Evolutionary conservation across 1,140 invertebrate species (phyloP), one percentile per base, ranked within the genome.

Genomic region (Diorhabda sublineata): DNA sequence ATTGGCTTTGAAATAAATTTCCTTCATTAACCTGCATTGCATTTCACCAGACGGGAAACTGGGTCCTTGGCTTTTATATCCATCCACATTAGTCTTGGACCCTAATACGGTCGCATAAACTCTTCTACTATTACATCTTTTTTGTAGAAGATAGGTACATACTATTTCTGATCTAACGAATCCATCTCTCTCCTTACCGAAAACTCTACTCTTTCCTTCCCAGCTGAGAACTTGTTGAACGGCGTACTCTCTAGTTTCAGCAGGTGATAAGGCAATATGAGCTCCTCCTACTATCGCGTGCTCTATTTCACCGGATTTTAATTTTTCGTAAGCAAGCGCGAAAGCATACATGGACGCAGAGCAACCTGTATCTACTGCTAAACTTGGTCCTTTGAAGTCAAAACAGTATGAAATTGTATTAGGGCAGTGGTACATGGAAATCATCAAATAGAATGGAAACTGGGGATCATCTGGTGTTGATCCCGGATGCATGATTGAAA

Each of bases 31-130:
- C 61, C 85, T 82, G 70, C 89, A 88, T 80, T 98, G 95, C 62
- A 93, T 84, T 26, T 87, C 83, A 47, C 92, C 93, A 5, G 92
- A 93, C 0, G 95, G 95, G 78, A 94, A 97, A 0, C 94, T 96
- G 70, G 98, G 94, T 26, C 92, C 92, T 77, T 85, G 78, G 52
- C 82, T 80, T 80, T 91, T 91, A 77, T 84, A 86, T 0, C 94
- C 94, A 82, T 96, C 94, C 75, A 90, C 91, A 81, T 96, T 96
- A 5, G 85, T 87, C 71, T 87, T 87, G 0, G 85, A 81, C 73
- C 84, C 83, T 1, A 84, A 74, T 0, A 85, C 74, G 58, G 83
- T 81, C 41, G 82, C 82, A 75, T 94, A 94, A 5, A 92, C 82
- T 61, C 93, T 83, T 73, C 88, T 89, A 1, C 94, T 91, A 75